Evolutionary conservation across 2,888 invertebrate genomes (phyloP).

Genomic region (Slavum lentiscoides): DNA sequence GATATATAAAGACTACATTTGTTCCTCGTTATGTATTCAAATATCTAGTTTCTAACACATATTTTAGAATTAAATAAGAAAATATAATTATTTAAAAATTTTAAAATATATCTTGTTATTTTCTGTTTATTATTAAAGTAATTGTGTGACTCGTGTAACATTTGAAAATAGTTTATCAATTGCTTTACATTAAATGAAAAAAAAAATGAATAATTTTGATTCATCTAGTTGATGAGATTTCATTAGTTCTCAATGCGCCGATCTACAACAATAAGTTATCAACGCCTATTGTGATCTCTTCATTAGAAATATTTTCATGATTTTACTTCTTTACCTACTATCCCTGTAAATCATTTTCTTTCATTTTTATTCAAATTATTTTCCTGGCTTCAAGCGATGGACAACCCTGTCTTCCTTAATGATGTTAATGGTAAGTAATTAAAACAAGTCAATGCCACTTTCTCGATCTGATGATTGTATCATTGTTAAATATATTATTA

Average conservation of each 20-base stretch:
- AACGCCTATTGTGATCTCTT: conserved; percentile 5
- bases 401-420: conserved; percentile 33
- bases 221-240: conserved; percentile 42
- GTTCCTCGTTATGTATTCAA: too few relatives aligned
- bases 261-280: conserved; percentile 48
- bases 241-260: conserved; percentile 46
- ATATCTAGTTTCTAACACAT: too few relatives aligned
- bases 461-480: conserved; percentile 30
- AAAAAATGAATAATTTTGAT: conserved; percentile 18
- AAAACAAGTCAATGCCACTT: conserved; percentile 32
- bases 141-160: too few relatives aligned
- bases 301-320: conserved; percentile 12
- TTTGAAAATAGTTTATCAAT: not conserved
- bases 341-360: conserved; percentile 6
- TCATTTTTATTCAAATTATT: conserved; percentile 12
- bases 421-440: conserved; percentile 48
- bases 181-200: conserved; percentile 37
- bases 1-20: too few relatives aligned
- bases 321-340: not conserved
- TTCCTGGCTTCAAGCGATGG: conserved; percentile 42
- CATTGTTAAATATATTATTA: conserved; percentile 2
- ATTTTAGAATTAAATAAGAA: too few relatives aligned
- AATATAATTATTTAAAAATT: too few relatives aligned
- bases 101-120: too few relatives aligned
- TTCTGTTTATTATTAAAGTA: too few relatives aligned